Percentiles rank a stretch among this genome's conserved stretches.
Conservation (phyloP, 2,888 invertebrate genomes). For the Troilus luridus region DNA sequence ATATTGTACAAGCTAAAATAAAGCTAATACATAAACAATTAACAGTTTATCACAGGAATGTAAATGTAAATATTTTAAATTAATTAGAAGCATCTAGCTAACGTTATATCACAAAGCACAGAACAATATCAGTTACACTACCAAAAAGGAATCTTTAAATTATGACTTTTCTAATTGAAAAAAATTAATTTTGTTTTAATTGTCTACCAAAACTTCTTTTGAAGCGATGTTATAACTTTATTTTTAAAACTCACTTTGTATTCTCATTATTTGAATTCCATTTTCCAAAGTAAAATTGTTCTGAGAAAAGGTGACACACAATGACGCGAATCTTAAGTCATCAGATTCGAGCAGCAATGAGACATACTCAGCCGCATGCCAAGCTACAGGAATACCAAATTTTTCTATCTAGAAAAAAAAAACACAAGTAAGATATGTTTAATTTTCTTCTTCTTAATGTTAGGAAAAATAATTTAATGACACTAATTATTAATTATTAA, state of each 20-base stretch:
- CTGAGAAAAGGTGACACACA: conserved; percentile 81
- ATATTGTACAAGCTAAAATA: background rate
- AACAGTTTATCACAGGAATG: background rate
- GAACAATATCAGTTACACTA: background rate
- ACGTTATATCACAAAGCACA: background rate
- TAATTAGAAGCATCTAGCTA: background rate
- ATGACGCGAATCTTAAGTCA: conserved; percentile 80
- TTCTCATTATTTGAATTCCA: conserved; percentile 80
- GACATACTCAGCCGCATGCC: conserved; percentile 83
- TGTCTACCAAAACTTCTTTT: too few species aligned
- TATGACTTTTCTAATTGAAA: too few species aligned
- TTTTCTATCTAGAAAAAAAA: conserved; percentile 78
- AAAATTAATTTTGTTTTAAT: too few species aligned
- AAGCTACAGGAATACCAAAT: conserved; percentile 84
- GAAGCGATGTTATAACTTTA: background rate
- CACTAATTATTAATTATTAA: too few species aligned
- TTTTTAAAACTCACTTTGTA: conserved; percentile 78
- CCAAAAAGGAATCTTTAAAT: too few species aligned
- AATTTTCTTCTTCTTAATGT: background rate
- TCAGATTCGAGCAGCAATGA: conserved; percentile 84
- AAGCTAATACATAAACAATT: background rate
- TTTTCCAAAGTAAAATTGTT: conserved; percentile 83
- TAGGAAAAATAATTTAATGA: background rate
- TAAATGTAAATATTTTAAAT: background rate
- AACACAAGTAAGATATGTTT: background rate